A percentile compares a stretch with the other conserved stretches of the same genome.
These are phyloP conservation scores for Chaetophractus vellerosus DNA, from an alignment of 2,797 vertebrate species.

Conservation along the genomic window DNA sequence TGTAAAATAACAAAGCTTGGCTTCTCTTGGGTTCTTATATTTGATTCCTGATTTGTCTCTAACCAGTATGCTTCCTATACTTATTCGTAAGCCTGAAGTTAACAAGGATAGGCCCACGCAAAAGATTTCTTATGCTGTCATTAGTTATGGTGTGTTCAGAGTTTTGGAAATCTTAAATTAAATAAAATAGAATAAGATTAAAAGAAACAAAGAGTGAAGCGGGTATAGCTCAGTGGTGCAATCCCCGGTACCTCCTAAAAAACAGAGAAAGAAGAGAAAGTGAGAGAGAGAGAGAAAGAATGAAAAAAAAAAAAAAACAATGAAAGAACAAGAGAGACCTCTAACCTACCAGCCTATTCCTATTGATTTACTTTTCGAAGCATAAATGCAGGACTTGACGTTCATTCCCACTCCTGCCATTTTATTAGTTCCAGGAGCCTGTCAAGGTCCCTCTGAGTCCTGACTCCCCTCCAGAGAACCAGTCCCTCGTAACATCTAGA, in stretches of 20 bases:
- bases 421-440: not conserved
- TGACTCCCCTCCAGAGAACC: not conserved
- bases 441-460: not conserved
- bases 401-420: not conserved
- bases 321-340: too few species aligned
- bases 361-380: not conserved
- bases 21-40: slow-evolving; percentile 56
- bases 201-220: too few species aligned
- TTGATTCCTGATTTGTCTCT: slow-evolving; percentile 16
- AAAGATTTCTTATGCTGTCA: slow-evolving; percentile 45
- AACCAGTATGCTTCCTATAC: slow-evolving; percentile 46
- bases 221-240: too few species aligned
- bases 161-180: slow-evolving; percentile 66
- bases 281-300: too few species aligned
- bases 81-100: slow-evolving; percentile 53
- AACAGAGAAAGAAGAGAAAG: too few species aligned
- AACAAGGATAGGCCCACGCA: slow-evolving; percentile 23
- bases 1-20: slow-evolving; percentile 57
- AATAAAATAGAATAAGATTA: slow-evolving; percentile 40
- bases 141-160: slow-evolving; percentile 24
- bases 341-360: too few species aligned
- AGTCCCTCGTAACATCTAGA: not conserved
- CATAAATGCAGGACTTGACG: not conserved
- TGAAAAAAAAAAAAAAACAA: too few species aligned
- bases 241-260: too few species aligned